Conservation (phyloP, 2,113 vertebrate genomes). For the Cichladusa arquata region DNA sequence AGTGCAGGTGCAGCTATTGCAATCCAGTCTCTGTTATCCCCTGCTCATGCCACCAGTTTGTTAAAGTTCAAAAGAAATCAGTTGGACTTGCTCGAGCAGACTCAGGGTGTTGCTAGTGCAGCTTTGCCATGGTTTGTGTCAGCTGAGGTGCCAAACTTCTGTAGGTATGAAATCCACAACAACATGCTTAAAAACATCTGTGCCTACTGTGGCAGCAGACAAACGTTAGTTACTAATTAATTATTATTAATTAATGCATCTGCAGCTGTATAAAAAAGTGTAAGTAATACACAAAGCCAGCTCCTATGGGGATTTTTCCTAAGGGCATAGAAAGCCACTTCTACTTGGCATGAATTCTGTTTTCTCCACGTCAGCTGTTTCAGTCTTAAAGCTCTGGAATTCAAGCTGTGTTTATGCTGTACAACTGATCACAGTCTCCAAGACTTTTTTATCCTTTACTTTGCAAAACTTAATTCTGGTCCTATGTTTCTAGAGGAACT, state of each 20-base stretch:
- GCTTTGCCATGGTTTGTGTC: background rate
- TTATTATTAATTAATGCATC: background rate
- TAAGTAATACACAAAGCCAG: background rate
- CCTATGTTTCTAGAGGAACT: background rate
- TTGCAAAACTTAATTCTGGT: background rate
- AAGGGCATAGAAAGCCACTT: background rate
- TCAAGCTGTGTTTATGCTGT: conserved; percentile 5
- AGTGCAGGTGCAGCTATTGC: background rate
- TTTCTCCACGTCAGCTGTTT: background rate
- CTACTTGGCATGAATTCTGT: background rate
- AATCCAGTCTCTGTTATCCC: background rate
- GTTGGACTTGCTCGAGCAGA: background rate
- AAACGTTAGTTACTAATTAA: background rate
- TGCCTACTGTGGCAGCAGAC: background rate
- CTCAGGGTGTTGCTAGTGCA: background rate
- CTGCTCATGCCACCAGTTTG: background rate
- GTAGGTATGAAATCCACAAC: background rate
- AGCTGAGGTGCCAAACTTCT: background rate
- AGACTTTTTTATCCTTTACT: background rate
- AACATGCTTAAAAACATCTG: background rate
- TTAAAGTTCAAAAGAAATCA: background rate
- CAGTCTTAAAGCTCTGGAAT: background rate
- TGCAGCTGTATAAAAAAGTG: background rate
- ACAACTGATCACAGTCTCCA: background rate
- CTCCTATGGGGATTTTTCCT: background rate